Base-by-base conservation (phyloP, 2,797 vertebrate genomes). In the Pantherophis vulpinus region DNA sequence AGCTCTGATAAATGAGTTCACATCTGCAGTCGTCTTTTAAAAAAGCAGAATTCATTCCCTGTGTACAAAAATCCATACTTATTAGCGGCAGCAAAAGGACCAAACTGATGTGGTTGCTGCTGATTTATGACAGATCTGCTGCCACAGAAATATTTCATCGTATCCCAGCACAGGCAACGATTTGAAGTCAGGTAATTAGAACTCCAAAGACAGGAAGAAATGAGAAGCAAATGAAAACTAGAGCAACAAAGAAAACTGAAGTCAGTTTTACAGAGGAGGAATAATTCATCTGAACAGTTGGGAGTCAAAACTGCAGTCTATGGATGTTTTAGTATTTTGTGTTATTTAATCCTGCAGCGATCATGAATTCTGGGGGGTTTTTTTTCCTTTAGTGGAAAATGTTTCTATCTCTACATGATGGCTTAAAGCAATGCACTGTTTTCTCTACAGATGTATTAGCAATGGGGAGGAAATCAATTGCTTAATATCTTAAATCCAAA, bases 401-500 rank as follows among this genome's bases (percentile, higher is more conserved):
- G 95, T 94, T 94, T 93, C 92, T 87, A 56, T 94, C 94, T 93
- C 32, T 94, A 89, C 25, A 51, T 95, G 95, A 83, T 91, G 94
- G 95, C 94, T 93, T 61, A 94, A 96, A 97, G 91, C 88, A 95
- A 94, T 94, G 56, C 96, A 96, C 94, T 94, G 2, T 63, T 59
- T 56, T 88, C 94, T 95, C 95, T 95, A 91, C 18, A 95, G 97
- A 96, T 32, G 83, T 94, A 90, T 2, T 58, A 92, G 96, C 89
- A 91, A 60, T 58, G 55, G 93, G 93, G 93, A 94, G 94, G 58
- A 94, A 97, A 95, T 96, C 95, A 95, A 74, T 16, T 94, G 95
- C 94, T 96, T 96, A 61, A 93, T 94, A 96, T 94, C 95, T 96
- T 94, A 88, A 93, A 93, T 93, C 94, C 96, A 96, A 91, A 97